Evolutionary conservation across 2,888 invertebrate species (phyloP).

Genomic region (Mythimna vitellina): DNA sequence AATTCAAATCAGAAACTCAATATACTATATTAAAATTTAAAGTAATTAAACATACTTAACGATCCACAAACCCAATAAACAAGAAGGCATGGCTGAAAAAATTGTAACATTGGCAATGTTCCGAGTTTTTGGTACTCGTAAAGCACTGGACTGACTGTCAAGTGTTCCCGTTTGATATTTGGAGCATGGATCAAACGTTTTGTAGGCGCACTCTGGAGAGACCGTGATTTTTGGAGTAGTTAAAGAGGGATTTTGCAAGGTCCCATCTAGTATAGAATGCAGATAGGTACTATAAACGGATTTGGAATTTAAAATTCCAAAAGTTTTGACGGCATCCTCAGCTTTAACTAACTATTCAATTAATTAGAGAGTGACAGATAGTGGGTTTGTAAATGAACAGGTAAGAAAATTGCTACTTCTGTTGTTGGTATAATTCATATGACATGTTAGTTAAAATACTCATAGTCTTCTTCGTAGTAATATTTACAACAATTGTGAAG

Average conservation of each 20-base stretch:
- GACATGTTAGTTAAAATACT: background rate
- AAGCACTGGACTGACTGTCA: slow-evolving; percentile 67
- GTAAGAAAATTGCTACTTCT: background rate
- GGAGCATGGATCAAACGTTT: slow-evolving; percentile 61
- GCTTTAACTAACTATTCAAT: slow-evolving; percentile 15
- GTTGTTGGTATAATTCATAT: background rate
- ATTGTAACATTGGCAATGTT: slow-evolving; percentile 76
- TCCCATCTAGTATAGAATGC: background rate
- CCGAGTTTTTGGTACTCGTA: slow-evolving; percentile 74
- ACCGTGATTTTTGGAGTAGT: slow-evolving; percentile 37
- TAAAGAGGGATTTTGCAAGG: slow-evolving; percentile 16
- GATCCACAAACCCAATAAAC: slow-evolving; percentile 33
- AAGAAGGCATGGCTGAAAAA: slow-evolving; percentile 63
- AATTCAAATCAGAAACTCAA: background rate
- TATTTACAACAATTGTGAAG: slow-evolving; percentile 7
- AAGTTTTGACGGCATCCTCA: slow-evolving; percentile 1
- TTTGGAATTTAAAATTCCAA: slow-evolving; percentile 6
- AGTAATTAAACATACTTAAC: slow-evolving; percentile 35
- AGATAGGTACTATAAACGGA: background rate
- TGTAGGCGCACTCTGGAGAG: slow-evolving; percentile 37
- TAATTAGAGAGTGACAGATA: slow-evolving; percentile 8
- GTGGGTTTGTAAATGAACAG: background rate
- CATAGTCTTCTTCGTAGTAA: background rate
- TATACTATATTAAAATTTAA: slow-evolving; percentile 17
- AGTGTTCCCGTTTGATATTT: slow-evolving; percentile 64